Base-by-base conservation (phyloP, 2,888 invertebrate genomes). In the Lasioglossum villosulum region DNA sequence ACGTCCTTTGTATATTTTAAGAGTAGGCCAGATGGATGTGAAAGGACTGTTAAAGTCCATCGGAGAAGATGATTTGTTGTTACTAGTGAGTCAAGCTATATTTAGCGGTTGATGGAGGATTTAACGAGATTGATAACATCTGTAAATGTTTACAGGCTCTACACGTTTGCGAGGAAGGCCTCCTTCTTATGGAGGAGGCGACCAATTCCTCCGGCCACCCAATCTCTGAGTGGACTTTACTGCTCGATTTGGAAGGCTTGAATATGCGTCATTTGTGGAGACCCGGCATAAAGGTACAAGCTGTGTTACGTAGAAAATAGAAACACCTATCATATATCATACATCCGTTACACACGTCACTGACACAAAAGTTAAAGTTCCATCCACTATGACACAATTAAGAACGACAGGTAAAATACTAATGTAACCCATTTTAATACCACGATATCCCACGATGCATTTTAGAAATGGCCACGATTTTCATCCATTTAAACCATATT, bases 261-360 rank as follows among this genome's bases (percentile, higher is more conserved):
- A 98, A 98, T 95, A 99, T 99, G 98, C 96, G 99, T 4, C 99
- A 99, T 95, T 96, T 99, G 85, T 99, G 99, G 99, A 96, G 99
- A 89, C 99, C 99, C 0, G 99, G 99, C 39, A 97, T 99, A 88
- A 97, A 97, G 91, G 96, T 96, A 92, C 75, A 88, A 75, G 45
- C 37, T 37, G 23, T 68, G 37, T 68, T 68, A 68, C 23, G 1
- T 68, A 30, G 30, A 63, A 63, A 63, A 30, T 37, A 68, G 23
- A 37, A 37, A 68, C 4, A 68, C 23, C 12, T 68, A 37, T 68
- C 34, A 68, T 68, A 68, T 37, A 68, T 68, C 68, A 37, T 37
- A 68, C 37, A 34, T 37, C 23, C 4, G 16, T 23, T 30, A 30
- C 63, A 56, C 16, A 30, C 16, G 30, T 16, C 16, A 68, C 12